Conservation (phyloP, 2,113 vertebrate genomes). For the human region GRCh38 chr2:147912501-147913000, state of each 20-base stretch:
- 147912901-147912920: constrained; percentile 7
- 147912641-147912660: constrained; percentile 29
- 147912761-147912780: constrained; percentile 25
- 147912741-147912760: not conserved
- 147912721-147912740: not conserved
- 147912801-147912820: constrained; percentile 1
- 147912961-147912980: constrained; percentile 14
- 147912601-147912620: constrained; percentile 39
- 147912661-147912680: constrained; percentile 13
- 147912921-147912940: constrained; percentile 37
- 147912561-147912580: constrained; percentile 13
- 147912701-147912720: not conserved
- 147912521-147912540: not conserved
- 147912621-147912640: constrained; percentile 44
- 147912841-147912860: not conserved
- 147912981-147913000: constrained; percentile 27
- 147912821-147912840: constrained; percentile 1
- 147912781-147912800: not conserved
- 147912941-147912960: not conserved
- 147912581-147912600: not conserved
- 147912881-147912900: not conserved
- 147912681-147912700: not conserved
- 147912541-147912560: constrained; percentile 36
- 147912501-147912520: not conserved
- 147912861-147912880: constrained; percentile 23